Evolutionary conservation across 1,140 invertebrate species (phyloP), one percentile per base, ranked within the genome.

Genomic region (Maniola jurtina): DNA sequence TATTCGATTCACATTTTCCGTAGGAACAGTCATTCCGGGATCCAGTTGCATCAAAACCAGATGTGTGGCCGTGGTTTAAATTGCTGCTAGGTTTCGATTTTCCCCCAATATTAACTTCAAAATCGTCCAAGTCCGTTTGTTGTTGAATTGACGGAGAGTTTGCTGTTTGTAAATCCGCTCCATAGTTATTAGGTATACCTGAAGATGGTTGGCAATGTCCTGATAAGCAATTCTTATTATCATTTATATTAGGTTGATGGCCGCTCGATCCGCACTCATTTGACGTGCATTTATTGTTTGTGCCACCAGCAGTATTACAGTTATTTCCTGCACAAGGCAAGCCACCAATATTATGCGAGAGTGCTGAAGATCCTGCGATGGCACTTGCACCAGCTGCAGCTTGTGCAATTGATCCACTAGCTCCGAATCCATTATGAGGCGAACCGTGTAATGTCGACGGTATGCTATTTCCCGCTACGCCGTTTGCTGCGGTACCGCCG

Each of bases 401-500:
- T 55, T 64, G 14, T 11, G 68, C 55, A 47, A 25, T 45, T n/a
- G 63, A 33, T 34, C 40, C 50, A 33, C 63, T 48, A 25, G 14
- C 63, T 15, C 63, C 34, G 34, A 57, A 11, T 42, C 52, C 66
- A 63, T 56, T 63, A 16, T 68, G 63, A n/a, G 56, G 42, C 33
- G 47, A 54, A 57, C 54, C 63, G 13, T 72, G 8, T 65, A 52
- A 40, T 16, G 36, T 15, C 36, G 61, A 55, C 34, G 50, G 59
- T 33, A 36, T 36, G 60, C 34, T 47, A 63, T 33, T 57, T 34
- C 54, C 50, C 25, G 65, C 56, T 8, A 70, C 64, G 45, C 64
- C 66, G 15, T 76, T 79, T 14, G 66, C 25, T 52, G 71, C 75
- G 10, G 60, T 60, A 55, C 77, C 82, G 59, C 73, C 80, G 54